phyloP scores from a whole-genome alignment of 2,797 vertebrate genomes.

The Tragelaphus eurycerus region DNA sequence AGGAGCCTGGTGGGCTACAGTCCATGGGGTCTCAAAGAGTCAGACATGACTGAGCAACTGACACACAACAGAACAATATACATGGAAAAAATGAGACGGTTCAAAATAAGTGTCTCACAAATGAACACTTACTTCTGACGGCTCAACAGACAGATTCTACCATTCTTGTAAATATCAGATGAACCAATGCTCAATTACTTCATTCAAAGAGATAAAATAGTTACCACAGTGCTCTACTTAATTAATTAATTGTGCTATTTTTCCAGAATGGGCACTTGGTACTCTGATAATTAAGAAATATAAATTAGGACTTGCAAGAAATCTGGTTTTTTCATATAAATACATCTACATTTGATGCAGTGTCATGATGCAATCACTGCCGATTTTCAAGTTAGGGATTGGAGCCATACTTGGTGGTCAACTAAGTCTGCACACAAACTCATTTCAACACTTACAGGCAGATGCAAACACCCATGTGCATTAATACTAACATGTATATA shows the following conservation, averaged over 20 bases:
- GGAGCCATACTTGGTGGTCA: not conserved
- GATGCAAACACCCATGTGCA: not conserved
- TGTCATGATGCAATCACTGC: not conserved
- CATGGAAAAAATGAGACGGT: not conserved
- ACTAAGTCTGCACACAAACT: not conserved
- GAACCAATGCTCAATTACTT: not conserved
- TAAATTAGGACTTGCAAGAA: not conserved
- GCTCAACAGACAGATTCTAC: not conserved
- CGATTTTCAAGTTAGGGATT: not conserved
- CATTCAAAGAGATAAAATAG: not conserved
- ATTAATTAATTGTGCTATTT: not conserved
- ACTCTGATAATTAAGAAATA: not conserved
- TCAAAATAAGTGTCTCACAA: not conserved
- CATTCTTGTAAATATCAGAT: not conserved
- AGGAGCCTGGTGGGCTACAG: not conserved
- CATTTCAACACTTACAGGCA: not conserved
- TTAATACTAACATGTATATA: not conserved
- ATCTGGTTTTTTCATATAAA: not conserved
- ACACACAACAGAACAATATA: not conserved
- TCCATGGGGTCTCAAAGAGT: not conserved
- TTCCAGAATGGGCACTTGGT: not conserved
- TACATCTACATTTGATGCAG: not conserved
- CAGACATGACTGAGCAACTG: not conserved
- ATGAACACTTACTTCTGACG: not conserved
- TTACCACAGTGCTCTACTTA: not conserved